Base-by-base conservation (phyloP, 2,797 vertebrate species). In the Caiman crocodilus region DNA sequence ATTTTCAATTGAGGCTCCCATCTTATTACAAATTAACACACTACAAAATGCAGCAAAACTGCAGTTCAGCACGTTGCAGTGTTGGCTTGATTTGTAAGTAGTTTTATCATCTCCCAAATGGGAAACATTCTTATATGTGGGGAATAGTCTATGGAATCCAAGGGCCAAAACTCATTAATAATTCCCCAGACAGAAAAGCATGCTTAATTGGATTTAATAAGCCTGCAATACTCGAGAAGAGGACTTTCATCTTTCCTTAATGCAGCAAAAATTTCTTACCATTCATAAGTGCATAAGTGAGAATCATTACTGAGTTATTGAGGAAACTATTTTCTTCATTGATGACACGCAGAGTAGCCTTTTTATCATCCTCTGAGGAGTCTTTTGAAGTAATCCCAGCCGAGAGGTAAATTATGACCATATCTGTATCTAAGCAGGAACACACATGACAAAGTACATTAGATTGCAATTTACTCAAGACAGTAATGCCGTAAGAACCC, bases 291-390 rank as follows among this genome's bases (percentile, higher is more conserved):
- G 99, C 99, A 0, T 99, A 99, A 65, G 99, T 99, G 93, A 99
- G 99, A 96, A 99, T 99, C 99, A 99, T 99, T 76, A 99, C 99
- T 0, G 99, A 99, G 98, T 99, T 99, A 97, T 99, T 99, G 92
- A 99, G 98, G 96, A 99, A 98, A 67, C 98, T 96, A 95, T 99
- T 99, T 96, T 99, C 99, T 84, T 99, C 99, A 65, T 98, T 98
- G 95, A 99, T 98, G 96, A 99, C 98, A 18, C 98, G 98, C 16
- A 99, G 98, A 5, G 99, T 99, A 3, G 98, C 97, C 94, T 98
- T 99, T 97, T 99, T 99, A 97, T 99, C 99, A 64, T 98, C 98
- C 96, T 99, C 99, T 0, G 99, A 99, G 6, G 98, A 98, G 92
- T 99, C 99, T 81, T 98, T 98, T 30, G 99, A 99, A 15, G 99